Base-by-base conservation (phyloP, 2,888 invertebrate genomes). In the Eledona agricola region DNA sequence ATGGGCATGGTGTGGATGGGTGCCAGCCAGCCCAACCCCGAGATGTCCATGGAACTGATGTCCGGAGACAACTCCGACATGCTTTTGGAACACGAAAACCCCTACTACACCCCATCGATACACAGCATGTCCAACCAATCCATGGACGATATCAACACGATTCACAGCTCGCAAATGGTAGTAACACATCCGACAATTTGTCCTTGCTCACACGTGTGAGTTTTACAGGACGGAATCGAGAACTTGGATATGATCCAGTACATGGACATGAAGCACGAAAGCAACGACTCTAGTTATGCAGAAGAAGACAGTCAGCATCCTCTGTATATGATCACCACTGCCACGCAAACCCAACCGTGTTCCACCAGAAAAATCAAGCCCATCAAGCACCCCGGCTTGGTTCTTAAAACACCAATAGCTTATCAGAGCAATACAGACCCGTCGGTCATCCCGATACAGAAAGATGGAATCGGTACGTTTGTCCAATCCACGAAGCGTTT, bases 391-490 rank as follows among this genome's bases (percentile, higher is more conserved):
- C 88, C 88, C 42, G 87, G 86, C 42, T 78, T 89, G 55, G 86
- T 88, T 65, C 76, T 88, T 59, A 88, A 89, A 75, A 88, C 88
- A 58, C 88, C 88, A 51, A 89, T 89, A 60, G 88, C 89, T 35
- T 89, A 88, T 77, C 86, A 88, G 72, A 85, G 87, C 67, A 86
- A 87, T 73, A 87, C 88, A 46, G 91, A 93, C 79, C 84, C 90
- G 54, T 88, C 90, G 58, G 89, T 92, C 69, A 87, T 93, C 77
- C 93, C 93, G 43, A 88, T 93, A 71, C 86, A 88, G 76, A 90
- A 89, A 77, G 91, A 93, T 76, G 92, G 90, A 77, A 93, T 92
- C 80, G 92, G 93, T 92, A 80, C 83, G 84, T n/a, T n/a, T n/a
- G n/a, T n/a, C n/a, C n/a, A 26, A n/a, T n/a, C n/a, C n/a, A n/a